A percentile compares a stretch with the other conserved stretches of the same genome.
Evolutionary conservation across 2,797 vertebrate species (phyloP).

Genomic region (Anas capensis): DNA sequence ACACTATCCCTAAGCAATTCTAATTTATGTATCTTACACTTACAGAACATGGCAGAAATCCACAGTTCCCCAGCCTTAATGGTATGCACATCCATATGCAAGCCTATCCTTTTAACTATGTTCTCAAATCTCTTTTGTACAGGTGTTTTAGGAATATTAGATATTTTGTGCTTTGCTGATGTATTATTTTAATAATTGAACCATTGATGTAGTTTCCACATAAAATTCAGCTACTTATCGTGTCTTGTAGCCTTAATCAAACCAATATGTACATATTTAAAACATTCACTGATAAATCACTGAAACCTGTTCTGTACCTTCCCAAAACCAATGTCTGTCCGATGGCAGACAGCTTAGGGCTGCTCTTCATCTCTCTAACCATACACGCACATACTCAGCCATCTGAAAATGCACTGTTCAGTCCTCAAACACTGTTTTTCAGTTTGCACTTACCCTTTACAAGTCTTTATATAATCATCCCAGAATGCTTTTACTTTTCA

Average conservation of each 20-base stretch:
- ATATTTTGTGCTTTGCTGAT: background rate
- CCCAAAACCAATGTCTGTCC: background rate
- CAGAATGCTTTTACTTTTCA: conserved; percentile 54
- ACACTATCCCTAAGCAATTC: conserved; percentile 32
- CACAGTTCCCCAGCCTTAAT: conserved; percentile 14
- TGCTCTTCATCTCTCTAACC: background rate
- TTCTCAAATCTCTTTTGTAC: conserved; percentile 12
- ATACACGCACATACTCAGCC: background rate
- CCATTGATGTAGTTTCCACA: conserved; percentile 1
- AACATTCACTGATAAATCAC: background rate
- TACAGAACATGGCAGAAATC: conserved; percentile 51
- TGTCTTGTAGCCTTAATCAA: background rate
- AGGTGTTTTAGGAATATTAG: conserved; percentile 1
- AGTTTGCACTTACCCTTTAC: conserved; percentile 40
- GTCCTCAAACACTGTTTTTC: background rate
- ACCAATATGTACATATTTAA: background rate
- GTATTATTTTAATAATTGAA: background rate
- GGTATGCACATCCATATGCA: conserved; percentile 29
- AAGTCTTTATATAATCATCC: conserved; percentile 59
- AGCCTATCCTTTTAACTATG: background rate
- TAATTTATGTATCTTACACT: conserved; percentile 60
- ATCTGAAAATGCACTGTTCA: background rate
- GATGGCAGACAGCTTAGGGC: background rate
- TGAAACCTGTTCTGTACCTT: background rate
- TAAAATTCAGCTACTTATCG: background rate